A percentile compares a stretch with the other conserved stretches of the same genome.
Evolutionary conservation across 2,888 invertebrate species (phyloP).

Genomic region (Conus canariensis): DNA sequence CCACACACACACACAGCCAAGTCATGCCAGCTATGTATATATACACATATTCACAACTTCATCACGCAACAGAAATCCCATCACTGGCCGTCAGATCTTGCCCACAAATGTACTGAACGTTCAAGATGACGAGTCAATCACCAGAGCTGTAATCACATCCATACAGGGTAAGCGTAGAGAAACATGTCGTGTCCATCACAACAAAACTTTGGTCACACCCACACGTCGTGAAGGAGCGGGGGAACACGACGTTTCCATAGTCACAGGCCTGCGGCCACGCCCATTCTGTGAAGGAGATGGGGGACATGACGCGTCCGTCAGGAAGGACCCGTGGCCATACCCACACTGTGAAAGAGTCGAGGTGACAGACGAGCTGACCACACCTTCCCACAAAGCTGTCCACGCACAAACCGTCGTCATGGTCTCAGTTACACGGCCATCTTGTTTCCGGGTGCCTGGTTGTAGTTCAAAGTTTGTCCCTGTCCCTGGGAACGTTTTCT

Average conservation of each 20-base stretch:
- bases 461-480: constrained; percentile 42
- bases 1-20: neutral
- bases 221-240: neutral
- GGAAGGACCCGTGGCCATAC: no score
- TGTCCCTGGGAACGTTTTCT: constrained; percentile 48
- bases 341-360: no score
- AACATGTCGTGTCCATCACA: neutral
- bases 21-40: neutral
- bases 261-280: no score
- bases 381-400: neutral
- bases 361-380: no score
- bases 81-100: no score
- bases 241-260: no score
- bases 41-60: neutral
- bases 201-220: neutral
- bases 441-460: no score
- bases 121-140: neutral
- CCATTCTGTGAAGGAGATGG: no score
- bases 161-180: neutral
- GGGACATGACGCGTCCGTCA: no score
- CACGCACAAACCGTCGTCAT: neutral
- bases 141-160: neutral
- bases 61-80: no score
- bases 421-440: no score
- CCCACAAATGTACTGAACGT: no score